phyloP scores from a whole-genome alignment of 1,140 invertebrate species.

The Euura lappo region DNA sequence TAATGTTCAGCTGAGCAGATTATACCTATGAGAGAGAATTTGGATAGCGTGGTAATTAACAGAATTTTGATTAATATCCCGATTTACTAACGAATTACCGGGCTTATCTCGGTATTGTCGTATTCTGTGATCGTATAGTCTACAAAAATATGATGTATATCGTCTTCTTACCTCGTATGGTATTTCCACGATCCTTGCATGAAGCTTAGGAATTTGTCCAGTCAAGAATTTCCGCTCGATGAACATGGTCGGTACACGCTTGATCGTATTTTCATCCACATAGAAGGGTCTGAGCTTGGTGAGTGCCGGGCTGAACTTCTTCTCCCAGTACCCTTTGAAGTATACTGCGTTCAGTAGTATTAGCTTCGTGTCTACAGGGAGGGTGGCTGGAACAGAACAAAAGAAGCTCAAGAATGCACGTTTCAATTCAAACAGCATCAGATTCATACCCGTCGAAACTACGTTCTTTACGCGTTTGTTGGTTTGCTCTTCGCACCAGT shows the following conservation, averaged over 20 bases:
- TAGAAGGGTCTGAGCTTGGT: slow-evolving; percentile 56
- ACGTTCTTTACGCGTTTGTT: slow-evolving; percentile 75
- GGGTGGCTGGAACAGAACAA: slow-evolving; percentile 48
- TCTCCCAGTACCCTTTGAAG: slow-evolving; percentile 71
- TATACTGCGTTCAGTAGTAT: slow-evolving; percentile 85
- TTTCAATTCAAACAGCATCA: not conserved
- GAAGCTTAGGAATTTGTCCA: slow-evolving; percentile 48
- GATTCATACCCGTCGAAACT: slow-evolving; percentile 54
- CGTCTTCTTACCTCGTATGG: slow-evolving; percentile 40
- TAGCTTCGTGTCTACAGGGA: slow-evolving; percentile 65
- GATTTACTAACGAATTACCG: not conserved
- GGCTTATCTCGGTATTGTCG: not conserved
- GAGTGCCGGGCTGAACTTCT: slow-evolving; percentile 47
- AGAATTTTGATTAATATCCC: no score
- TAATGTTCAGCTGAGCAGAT: no score
- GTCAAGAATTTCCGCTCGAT: slow-evolving; percentile 50
- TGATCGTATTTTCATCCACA: slow-evolving; percentile 43
- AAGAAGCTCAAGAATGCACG: slow-evolving; percentile 14
- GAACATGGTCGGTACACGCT: slow-evolving; percentile 58
- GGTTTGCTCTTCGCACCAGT: slow-evolving; percentile 77
- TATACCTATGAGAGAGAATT: no score
- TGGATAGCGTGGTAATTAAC: no score
- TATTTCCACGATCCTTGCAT: slow-evolving; percentile 55
- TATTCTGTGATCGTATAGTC: slow-evolving; percentile 11
- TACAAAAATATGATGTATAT: not conserved